Conservation (phyloP, 1,140 invertebrate genomes). For the Catajapyx aquilonaris region DNA sequence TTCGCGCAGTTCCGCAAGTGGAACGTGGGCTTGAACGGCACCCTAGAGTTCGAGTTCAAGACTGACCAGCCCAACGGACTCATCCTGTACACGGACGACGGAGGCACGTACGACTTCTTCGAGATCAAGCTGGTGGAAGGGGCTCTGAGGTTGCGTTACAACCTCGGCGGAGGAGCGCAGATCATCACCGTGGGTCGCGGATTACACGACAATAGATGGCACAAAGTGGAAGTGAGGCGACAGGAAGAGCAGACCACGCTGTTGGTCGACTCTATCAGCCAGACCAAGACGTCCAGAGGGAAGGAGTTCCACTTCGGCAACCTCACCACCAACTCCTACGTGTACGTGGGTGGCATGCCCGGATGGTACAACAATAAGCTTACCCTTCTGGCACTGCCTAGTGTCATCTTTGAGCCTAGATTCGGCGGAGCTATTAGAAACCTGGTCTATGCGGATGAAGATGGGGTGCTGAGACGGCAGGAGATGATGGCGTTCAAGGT, state of each 20-base stretch:
- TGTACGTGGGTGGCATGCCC: conserved; percentile 81
- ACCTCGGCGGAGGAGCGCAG: conserved; percentile 64
- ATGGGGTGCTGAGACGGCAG: conserved; percentile 40
- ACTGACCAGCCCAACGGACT: conserved; percentile 73
- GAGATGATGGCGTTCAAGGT: conserved; percentile 66
- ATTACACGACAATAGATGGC: conserved; percentile 73
- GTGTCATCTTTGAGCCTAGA: conserved; percentile 75
- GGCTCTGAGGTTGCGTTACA: conserved; percentile 62
- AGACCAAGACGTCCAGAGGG: conserved; percentile 49
- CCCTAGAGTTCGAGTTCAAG: conserved; percentile 79
- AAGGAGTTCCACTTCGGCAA: conserved; percentile 73
- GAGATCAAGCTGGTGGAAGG: conserved; percentile 85
- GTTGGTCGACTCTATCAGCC: conserved; percentile 52
- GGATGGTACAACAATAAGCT: conserved; percentile 68
- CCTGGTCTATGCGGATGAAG: conserved; percentile 60
- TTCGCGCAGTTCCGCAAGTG: conserved; percentile 80
- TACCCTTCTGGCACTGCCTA: conserved; percentile 56
- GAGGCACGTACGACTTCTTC: conserved; percentile 84
- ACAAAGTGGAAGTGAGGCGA: conserved; percentile 57
- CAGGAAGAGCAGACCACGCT: conserved; percentile 55
- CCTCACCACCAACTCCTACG: conserved; percentile 62
- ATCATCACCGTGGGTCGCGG: conserved; percentile 67
- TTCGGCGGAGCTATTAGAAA: conserved; percentile 67
- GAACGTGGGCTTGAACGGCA: conserved; percentile 64
- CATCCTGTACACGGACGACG: conserved; percentile 81